Base-by-base conservation (phyloP, 2,888 invertebrate species). In the Rhodophaea formosa region DNA sequence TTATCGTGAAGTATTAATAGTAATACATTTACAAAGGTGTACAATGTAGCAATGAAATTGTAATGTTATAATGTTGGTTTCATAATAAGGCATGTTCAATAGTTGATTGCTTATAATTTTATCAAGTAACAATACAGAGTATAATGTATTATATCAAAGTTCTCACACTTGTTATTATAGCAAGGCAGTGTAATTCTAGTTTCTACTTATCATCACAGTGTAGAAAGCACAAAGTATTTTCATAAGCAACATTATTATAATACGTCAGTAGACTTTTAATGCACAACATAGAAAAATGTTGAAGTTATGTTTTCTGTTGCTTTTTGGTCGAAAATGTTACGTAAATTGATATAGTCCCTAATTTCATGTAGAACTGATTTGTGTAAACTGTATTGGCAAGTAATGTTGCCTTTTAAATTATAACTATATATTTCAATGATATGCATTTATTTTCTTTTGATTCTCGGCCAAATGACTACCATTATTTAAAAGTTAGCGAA, bases 151-250 rank as follows among this genome's bases (percentile, higher is more conserved):
- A 32, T 32, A 49, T 49, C n/a, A 14, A 30, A 39, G 39, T 39
- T 39, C 12, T 39, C 39, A 39, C n/a, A 39, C 1, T 49, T 3
- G 1, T 15, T 49, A 5, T 49, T 49, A 15, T n/a, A 32, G n/a
- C n/a, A 23, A 12, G 14, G 29, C 30, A 30, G 14, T 14, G 29
- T 17, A 15, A 47, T 30, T 7, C 8, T 52, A 42, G 17, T 39
- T 53, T 29, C 32, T 45, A 44, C 30, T 44, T 44, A 54, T 29
- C 44, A 54, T n/a, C 43, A 54, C 44, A 54, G 44, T 42, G 29
- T 53, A 49, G 15, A 17, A 39, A 43, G 53, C 53, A 54, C 44
- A 54, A 54, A 10, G 15, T 53, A 35, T 42, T 53, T 58, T 42
- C 44, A 30, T 43, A 54, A 47, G 30, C 23, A 47, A 12, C 17